Percentiles rank a stretch among this genome's conserved stretches.
phyloP scores from a whole-genome alignment of 2,888 invertebrate species.

The Chymomyza caudatula region DNA sequence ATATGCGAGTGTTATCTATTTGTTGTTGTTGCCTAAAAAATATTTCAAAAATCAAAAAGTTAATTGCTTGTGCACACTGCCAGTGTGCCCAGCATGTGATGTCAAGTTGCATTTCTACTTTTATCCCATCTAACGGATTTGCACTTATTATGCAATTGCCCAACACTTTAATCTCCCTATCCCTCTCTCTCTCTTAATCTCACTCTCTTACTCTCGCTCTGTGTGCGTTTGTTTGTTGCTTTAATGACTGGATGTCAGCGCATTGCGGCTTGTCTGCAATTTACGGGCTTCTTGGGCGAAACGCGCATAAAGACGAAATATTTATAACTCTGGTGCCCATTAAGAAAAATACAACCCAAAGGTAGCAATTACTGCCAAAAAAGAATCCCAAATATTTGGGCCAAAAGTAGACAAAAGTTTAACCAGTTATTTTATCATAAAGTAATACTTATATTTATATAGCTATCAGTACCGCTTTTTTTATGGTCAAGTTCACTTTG shows the following conservation, averaged over 20 bases:
- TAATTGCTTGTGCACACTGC: constrained; percentile 57
- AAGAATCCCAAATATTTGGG: not conserved
- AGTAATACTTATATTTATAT: too few relatives aligned
- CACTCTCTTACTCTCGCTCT: too few relatives aligned
- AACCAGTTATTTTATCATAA: too few relatives aligned
- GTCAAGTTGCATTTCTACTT: not conserved
- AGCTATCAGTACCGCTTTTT: not conserved
- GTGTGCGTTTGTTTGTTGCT: too few relatives aligned
- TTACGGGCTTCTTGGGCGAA: not conserved
- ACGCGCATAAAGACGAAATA: not conserved
- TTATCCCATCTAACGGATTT: not conserved
- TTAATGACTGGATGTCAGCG: not conserved
- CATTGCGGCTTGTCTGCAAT: not conserved
- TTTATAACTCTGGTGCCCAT: not conserved
- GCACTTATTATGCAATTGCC: constrained; percentile 29
- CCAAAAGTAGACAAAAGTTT: not conserved
- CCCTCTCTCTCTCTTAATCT: not conserved
- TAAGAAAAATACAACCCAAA: too few relatives aligned
- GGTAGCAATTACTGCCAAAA: not conserved
- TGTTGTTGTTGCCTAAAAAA: constrained; percentile 34
- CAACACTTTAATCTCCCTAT: not conserved
- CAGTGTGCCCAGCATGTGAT: not conserved
- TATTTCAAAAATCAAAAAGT: constrained; percentile 56
- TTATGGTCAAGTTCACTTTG: not conserved
- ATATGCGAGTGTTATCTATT: not conserved